phyloP scores from a whole-genome alignment of 2,888 invertebrate genomes.

The Peribatodes rhomboidaria region DNA sequence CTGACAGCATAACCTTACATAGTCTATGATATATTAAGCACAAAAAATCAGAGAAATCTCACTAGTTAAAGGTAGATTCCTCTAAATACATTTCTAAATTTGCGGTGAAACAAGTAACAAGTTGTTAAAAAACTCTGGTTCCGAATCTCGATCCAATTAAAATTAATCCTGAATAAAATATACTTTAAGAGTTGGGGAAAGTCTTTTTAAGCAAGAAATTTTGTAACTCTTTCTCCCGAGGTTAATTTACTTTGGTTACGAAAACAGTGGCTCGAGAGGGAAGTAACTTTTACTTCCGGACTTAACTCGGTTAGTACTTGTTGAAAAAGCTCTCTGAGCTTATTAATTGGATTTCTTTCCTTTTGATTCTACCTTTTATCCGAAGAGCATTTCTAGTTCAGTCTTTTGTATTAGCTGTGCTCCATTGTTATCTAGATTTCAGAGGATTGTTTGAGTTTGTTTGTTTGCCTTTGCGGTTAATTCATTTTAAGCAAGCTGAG shows the following conservation, averaged over 20 bases:
- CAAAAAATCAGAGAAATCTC: not conserved
- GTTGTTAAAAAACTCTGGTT: not conserved
- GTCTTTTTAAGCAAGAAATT: slow-evolving; percentile 21
- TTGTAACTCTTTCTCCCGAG: slow-evolving; percentile 29
- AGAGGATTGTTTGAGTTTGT: no score
- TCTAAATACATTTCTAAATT: not conserved
- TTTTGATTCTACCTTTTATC: slow-evolving; percentile 11
- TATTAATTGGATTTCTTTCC: slow-evolving; percentile 18
- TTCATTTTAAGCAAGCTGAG: no score
- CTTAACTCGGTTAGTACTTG: slow-evolving; percentile 16
- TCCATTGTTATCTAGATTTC: not conserved
- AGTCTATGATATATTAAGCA: no score
- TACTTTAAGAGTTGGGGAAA: slow-evolving; percentile 14
- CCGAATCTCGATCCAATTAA: slow-evolving; percentile 19
- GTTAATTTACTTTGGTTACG: slow-evolving; percentile 33
- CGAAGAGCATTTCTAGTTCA: not conserved
- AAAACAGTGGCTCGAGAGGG: slow-evolving; percentile 9
- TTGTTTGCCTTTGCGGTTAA: no score
- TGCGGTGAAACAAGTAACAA: slow-evolving; percentile 2
- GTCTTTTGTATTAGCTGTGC: not conserved
- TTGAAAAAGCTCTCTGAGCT: slow-evolving; percentile 7
- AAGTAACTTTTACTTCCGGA: slow-evolving; percentile 22
- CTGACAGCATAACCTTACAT: no score
- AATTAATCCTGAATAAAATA: slow-evolving; percentile 17
- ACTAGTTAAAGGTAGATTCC: no score